These are phyloP conservation scores for Vanacampus margaritifer DNA, from an alignment of 2,113 vertebrate genomes.

Conservation along the genomic window DNA sequence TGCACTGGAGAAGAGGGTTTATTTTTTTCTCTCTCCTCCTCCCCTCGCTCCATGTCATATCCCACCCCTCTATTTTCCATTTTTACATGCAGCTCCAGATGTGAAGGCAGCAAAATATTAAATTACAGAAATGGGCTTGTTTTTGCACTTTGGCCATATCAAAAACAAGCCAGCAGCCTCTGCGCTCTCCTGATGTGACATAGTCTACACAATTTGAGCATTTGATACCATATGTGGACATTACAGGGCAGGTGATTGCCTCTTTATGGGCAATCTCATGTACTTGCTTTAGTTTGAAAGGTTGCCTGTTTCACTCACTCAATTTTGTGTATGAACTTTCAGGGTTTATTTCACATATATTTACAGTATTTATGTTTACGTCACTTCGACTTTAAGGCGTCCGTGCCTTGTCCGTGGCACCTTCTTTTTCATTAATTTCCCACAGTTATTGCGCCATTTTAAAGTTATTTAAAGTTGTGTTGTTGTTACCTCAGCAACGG, in stretches of 20 bases:
- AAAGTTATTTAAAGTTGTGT: too few relatives aligned
- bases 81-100: slow-evolving; percentile 79
- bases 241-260: slow-evolving; percentile 10
- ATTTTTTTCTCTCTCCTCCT: slow-evolving; percentile 61
- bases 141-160: slow-evolving; percentile 72
- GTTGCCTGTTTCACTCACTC: background rate
- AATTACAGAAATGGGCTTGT: slow-evolving; percentile 78
- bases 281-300: background rate
- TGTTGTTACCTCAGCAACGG: too few relatives aligned
- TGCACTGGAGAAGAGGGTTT: slow-evolving; percentile 54
- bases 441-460: too few relatives aligned
- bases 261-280: background rate
- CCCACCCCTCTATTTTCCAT: slow-evolving; percentile 77
- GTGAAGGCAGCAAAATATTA: slow-evolving; percentile 80
- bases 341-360: too few relatives aligned
- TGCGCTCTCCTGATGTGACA: slow-evolving; percentile 44
- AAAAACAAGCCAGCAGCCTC: slow-evolving; percentile 69
- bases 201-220: slow-evolving; percentile 16
- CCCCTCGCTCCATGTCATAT: slow-evolving; percentile 64
- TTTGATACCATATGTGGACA: slow-evolving; percentile 17
- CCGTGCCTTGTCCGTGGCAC: too few relatives aligned
- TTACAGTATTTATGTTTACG: too few relatives aligned
- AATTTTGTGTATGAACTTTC: too few relatives aligned
- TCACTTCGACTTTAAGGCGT: too few relatives aligned
- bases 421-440: too few relatives aligned